phyloP scores from a whole-genome alignment of 2,797 vertebrate species.

The Acipenser oxyrinchus region DNA sequence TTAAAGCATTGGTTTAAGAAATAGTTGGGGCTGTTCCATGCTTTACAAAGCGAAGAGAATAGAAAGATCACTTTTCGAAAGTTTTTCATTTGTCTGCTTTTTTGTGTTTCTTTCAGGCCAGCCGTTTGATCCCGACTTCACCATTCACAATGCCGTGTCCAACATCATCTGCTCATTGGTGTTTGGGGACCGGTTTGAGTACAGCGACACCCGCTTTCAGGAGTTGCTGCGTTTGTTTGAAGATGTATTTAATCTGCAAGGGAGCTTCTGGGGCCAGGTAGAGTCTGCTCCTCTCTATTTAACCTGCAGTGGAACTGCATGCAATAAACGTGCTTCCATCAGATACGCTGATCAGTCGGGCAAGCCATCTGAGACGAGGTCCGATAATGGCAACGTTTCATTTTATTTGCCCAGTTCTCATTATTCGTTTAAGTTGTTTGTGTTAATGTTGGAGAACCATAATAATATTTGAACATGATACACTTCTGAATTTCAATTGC shows the following conservation, averaged over 20 bases:
- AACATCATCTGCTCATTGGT: constrained; percentile 31
- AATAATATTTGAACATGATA: constrained; percentile 28
- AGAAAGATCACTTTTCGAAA: too few relatives aligned
- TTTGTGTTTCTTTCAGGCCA: constrained; percentile 5
- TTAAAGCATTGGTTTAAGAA: too few relatives aligned
- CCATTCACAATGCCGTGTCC: constrained; percentile 19
- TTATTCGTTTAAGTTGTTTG: background rate
- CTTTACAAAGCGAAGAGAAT: too few relatives aligned
- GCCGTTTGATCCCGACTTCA: constrained; percentile 18
- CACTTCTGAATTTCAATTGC: constrained; percentile 35
- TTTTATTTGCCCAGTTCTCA: background rate
- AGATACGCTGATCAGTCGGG: too few relatives aligned
- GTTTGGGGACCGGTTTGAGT: constrained; percentile 19
- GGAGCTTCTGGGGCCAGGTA: constrained; percentile 32
- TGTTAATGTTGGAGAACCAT: constrained; percentile 27
- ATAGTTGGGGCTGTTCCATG: too few relatives aligned
- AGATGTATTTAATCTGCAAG: constrained; percentile 12
- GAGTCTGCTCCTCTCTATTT: background rate
- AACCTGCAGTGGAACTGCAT: background rate
- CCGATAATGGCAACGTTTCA: too few relatives aligned
- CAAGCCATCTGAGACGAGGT: too few relatives aligned
- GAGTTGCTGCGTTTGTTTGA: accelerated
- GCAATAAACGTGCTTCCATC: background rate
- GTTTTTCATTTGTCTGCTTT: too few relatives aligned
- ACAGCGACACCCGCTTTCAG: background rate